phyloP scores from a whole-genome alignment of 2,888 invertebrate species.

The Mesopsocus fuscifrons region DNA sequence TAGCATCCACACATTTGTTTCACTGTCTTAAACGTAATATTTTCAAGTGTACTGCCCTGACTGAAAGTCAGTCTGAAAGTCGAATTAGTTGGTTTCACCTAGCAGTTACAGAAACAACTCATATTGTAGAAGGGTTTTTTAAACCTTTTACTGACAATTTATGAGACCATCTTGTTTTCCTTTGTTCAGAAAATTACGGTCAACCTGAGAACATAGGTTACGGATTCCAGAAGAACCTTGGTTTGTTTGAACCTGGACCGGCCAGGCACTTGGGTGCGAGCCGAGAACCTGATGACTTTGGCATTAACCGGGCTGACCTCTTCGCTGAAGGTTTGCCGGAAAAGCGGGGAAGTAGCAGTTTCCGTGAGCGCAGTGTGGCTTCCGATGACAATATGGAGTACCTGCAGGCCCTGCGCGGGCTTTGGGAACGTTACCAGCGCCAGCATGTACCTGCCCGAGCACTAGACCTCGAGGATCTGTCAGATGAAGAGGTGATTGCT shows the following conservation, averaged over 20 bases:
- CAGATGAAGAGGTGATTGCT: slow-evolving; percentile 16
- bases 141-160: too few relatives aligned
- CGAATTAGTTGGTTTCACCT: too few relatives aligned
- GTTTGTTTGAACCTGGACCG: slow-evolving; percentile 15
- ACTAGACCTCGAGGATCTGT: slow-evolving; percentile 17
- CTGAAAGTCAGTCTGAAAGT: too few relatives aligned
- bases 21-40: neutral
- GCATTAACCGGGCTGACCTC: slow-evolving; percentile 8
- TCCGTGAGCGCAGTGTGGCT: slow-evolving; percentile 16
- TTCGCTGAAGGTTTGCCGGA: slow-evolving; percentile 4
- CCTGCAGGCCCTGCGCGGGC: slow-evolving; percentile 31
- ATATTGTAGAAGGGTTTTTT: too few relatives aligned
- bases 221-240: slow-evolving; percentile 23
- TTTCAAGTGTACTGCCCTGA: too few relatives aligned
- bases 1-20: neutral
- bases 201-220: slow-evolving; percentile 27
- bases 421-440: slow-evolving; percentile 37
- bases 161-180: too few relatives aligned
- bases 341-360: neutral
- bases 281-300: slow-evolving; percentile 10
- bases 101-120: too few relatives aligned
- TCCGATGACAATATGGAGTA: slow-evolving; percentile 32
- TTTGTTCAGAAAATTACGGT: slow-evolving; percentile 23
- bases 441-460: slow-evolving; percentile 24
- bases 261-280: slow-evolving; percentile 14